phyloP scores from a whole-genome alignment of 2,113 vertebrate genomes.

The Gasterosteus aculeatus region DNA sequence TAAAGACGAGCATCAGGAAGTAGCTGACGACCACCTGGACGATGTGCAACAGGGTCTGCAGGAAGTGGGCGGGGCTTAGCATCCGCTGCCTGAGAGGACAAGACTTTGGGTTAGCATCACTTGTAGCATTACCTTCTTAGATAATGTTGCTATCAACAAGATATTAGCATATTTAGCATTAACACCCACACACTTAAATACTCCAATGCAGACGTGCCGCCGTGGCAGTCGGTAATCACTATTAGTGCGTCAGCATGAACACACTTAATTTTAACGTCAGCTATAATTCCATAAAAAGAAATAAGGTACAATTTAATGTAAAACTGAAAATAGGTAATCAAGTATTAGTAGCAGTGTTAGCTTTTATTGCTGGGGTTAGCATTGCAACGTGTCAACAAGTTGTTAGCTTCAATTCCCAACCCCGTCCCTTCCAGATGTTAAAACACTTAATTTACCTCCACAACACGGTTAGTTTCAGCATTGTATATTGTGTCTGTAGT shows the following conservation, averaged over 20 bases:
- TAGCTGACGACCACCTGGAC: conserved; percentile 97
- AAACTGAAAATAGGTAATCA: not conserved
- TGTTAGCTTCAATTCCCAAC: not conserved
- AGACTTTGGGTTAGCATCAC: not conserved
- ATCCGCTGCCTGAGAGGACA: conserved; percentile 87
- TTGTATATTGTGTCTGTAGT: not conserved
- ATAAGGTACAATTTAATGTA: not conserved
- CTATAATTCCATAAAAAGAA: not conserved
- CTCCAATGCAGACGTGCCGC: not conserved
- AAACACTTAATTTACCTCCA: not conserved
- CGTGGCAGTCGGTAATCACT: not conserved
- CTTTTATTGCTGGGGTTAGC: not conserved
- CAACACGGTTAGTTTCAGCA: not conserved
- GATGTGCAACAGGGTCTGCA: conserved; percentile 92
- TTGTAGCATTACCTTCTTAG: not conserved
- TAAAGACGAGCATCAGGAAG: conserved; percentile 98
- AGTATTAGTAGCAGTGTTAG: not conserved
- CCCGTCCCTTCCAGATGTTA: not conserved
- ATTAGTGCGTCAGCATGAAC: not conserved
- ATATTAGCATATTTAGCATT: not conserved
- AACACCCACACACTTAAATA: not conserved
- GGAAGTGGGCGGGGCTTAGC: conserved; percentile 91
- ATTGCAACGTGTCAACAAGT: not conserved
- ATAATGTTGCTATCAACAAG: not conserved
- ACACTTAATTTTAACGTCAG: not conserved